phyloP scores from a whole-genome alignment of 2,113 vertebrate species.

The Phaethornis superciliosus region DNA sequence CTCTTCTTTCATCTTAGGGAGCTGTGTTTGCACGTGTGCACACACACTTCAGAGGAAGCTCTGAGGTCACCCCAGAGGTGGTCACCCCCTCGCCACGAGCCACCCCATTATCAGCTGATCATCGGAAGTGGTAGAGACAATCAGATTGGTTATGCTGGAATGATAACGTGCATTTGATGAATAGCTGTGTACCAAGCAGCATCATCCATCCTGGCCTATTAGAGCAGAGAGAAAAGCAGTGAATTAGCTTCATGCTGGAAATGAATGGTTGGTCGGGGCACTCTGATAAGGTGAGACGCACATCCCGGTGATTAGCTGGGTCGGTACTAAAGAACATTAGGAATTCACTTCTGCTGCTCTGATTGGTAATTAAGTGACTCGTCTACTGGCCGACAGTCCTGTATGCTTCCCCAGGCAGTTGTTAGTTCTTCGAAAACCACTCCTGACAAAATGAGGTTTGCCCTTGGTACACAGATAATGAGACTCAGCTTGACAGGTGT shows the following conservation, averaged over 20 bases:
- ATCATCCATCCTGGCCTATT: slow-evolving; percentile 53
- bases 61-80: not conserved
- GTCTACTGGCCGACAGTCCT: slow-evolving; percentile 87
- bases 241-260: not conserved
- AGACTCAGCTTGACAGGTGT: slow-evolving; percentile 93
- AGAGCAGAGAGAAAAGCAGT: not conserved
- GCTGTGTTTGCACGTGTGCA: not conserved
- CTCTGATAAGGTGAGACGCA: slow-evolving; percentile 37
- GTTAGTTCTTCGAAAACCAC: slow-evolving; percentile 86
- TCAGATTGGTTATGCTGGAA: not conserved
- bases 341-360: slow-evolving; percentile 78
- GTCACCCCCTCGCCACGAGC: not conserved
- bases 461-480: slow-evolving; percentile 92
- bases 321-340: slow-evolving; percentile 75
- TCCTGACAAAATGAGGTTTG: slow-evolving; percentile 91
- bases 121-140: not conserved
- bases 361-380: slow-evolving; percentile 96
- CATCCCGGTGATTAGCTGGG: slow-evolving; percentile 45
- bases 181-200: slow-evolving; percentile 9
- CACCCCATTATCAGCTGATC: slow-evolving; percentile 2
- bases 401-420: slow-evolving; percentile 83
- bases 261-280: not conserved
- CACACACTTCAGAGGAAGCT: not conserved
- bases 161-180: not conserved
- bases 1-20: not conserved